phyloP scores from a whole-genome alignment of 2,888 invertebrate species.

The Lasioglossum pauxillum region DNA sequence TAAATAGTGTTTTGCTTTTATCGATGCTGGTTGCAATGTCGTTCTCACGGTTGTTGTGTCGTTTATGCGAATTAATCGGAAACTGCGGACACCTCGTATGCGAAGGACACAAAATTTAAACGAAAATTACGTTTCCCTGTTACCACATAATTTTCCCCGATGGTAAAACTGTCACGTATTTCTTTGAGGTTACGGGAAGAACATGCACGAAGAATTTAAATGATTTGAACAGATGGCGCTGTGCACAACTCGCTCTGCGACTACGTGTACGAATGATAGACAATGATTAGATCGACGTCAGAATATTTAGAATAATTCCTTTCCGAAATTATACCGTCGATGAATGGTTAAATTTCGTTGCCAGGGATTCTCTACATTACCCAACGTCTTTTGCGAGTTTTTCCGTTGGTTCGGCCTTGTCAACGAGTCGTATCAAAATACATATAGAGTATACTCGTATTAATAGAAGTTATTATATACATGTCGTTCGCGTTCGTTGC shows the following conservation, averaged over 20 bases:
- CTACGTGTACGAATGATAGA: not conserved
- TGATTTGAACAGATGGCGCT: conserved; percentile 57
- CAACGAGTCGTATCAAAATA: not conserved
- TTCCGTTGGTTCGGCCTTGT: not conserved
- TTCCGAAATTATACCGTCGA: not conserved
- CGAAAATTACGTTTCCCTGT: conserved; percentile 35
- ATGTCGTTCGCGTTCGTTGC: not conserved
- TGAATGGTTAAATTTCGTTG: not conserved
- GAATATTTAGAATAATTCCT: not conserved
- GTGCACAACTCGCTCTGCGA: not conserved
- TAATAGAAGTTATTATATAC: not conserved
- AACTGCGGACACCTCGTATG: conserved; percentile 10
- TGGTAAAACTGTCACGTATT: conserved; percentile 49
- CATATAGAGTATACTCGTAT: not conserved
- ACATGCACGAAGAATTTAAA: conserved; percentile 59
- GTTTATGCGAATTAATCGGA: not conserved
- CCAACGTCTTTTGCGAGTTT: not conserved
- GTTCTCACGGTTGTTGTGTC: not conserved
- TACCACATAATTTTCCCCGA: conserved; percentile 45
- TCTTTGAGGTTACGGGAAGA: conserved; percentile 52
- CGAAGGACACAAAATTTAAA: conserved; percentile 6
- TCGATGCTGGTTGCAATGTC: not conserved
- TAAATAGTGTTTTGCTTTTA: conserved; percentile 36
- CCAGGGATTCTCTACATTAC: not conserved
- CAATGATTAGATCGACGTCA: not conserved